Base-by-base conservation (phyloP, 2,113 vertebrate genomes). In the Andinoacara biseriatus region DNA sequence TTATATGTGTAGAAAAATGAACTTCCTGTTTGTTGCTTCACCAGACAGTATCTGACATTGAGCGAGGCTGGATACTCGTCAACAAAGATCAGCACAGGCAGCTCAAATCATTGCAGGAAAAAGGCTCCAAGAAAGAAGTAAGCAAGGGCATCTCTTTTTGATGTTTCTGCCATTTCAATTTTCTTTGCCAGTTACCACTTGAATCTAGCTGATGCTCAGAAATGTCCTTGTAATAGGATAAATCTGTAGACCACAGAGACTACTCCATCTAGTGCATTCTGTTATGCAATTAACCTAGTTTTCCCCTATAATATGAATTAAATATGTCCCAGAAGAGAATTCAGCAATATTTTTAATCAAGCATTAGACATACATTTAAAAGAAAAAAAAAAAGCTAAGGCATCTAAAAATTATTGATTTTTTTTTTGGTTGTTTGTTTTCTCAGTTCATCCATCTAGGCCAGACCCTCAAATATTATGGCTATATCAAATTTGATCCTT, bases 111-210 rank as follows among this genome's bases (percentile, higher is more conserved):
- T 93, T 99, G 91, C 98, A 99, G 93, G 98, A 99, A 86, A 99
- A 99, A 83, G 98, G 98, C 90, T 99, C 98, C 78, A 99, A 99
- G 93, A 99, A 99, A 92, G 98, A 99, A 95, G 98, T 99, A 84
- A 90, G 91, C 49, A 76, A 79, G 35, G 10, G 10, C 58, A 43
- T 60, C 52, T 76, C 13, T 15, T 57, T 58, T 24, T 3, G n/a
- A 62, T n/a, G 3, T 35, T 31, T 86, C 74, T 58, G n/a, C 31
- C 10, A 52, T 20, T 38, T 22, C 24, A 58, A 15, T 67, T 67
- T 26, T 63, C 33, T 40, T 63, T 63, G 33, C 33, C 61, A 63
- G 61, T 22, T 65, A 17, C 57, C 31, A 31, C 54, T 22, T n/a
- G 20, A 81, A 49, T 83, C 43, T 61, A 83, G 33, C 33, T 57